phyloP scores from a whole-genome alignment of 2,113 vertebrate genomes.

The Monopterus albus region DNA sequence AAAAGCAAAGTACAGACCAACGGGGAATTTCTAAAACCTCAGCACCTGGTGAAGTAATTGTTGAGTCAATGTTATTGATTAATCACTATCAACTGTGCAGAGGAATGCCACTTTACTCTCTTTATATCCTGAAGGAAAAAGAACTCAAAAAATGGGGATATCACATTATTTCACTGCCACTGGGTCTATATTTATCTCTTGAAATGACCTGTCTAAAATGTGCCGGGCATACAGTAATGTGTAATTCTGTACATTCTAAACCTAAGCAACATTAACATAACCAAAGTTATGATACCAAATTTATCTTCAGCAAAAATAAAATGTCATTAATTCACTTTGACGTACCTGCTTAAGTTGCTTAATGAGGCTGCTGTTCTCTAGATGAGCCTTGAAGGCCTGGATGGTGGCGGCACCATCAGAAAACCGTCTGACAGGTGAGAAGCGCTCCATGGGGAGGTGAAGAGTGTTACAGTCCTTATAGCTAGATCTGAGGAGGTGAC shows the following conservation, averaged over 20 bases:
- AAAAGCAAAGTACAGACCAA: not conserved
- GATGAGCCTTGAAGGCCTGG: conserved; percentile 98
- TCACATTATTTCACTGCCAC: not conserved
- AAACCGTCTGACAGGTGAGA: conserved; percentile 97
- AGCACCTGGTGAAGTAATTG: not conserved
- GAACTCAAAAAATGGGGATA: no score
- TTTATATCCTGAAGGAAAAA: not conserved
- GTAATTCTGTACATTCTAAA: no score
- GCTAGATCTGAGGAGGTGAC: conserved; percentile 85
- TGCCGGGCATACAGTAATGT: no score
- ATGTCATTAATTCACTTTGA: not conserved
- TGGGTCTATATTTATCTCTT: not conserved
- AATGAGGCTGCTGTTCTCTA: conserved; percentile 97
- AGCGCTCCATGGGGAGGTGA: conserved; percentile 97
- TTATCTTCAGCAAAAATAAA: not conserved
- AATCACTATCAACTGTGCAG: no score
- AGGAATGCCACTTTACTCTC: not conserved
- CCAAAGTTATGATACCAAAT: no score
- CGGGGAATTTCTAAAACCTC: not conserved
- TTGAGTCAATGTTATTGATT: not conserved
- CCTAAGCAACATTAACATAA: not conserved
- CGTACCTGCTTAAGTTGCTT: conserved; percentile 97
- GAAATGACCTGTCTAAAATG: not conserved
- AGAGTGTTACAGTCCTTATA: conserved; percentile 99
- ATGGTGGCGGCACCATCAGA: conserved; percentile 97